Base-by-base conservation (phyloP, 1,140 invertebrate genomes). In the Bicyclus anynana region DNA sequence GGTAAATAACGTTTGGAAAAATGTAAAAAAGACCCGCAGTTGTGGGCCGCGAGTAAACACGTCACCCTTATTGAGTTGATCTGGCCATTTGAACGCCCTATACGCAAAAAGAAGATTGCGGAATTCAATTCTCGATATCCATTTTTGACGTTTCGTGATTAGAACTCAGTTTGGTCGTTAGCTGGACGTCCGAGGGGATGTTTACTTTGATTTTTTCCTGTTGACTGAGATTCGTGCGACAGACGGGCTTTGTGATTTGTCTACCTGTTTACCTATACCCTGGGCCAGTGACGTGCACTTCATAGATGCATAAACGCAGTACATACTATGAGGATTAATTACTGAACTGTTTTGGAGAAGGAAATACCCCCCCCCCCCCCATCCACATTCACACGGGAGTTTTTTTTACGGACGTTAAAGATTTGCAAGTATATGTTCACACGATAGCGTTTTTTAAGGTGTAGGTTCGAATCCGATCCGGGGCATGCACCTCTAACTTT, bases 61-160 rank as follows among this genome's bases (percentile, higher is more conserved):
- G 80, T 80, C 74, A 67, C 66, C 81, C 81, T 83, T 80, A 83
- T 84, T 77, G 76, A 84, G 80, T 84, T 79, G 80, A 87, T 84
- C 79, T 85, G 80, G 82, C 80, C 77, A 85, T 85, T 84, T 77
- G 74, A 67, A 77, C 73, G 73, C 78, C 80, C 77, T 77, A 72
- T 75, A 74, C 51, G 37, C 62, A 74, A 84, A 83, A 84, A 76
- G 67, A 77, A 76, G 74, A 51, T 71, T 63, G 44, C 62, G 66
- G 73, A 80, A 84, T 84, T 84, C 74, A 84, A 84, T 84, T 84
- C 83, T 70, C 76, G 72, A 85, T 87, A 87, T 87, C 80, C 84
- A 87, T 82, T 87, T 87, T 83, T 87, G 84, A 87, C 84, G 74
- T 80, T 70, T 69, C 78, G 71, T 87, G 84, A 87, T 85, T 85